Evolutionary conservation across 2,888 invertebrate species (phyloP), one percentile per base, ranked within the genome.

Genomic region (Capitulum mitella): DNA sequence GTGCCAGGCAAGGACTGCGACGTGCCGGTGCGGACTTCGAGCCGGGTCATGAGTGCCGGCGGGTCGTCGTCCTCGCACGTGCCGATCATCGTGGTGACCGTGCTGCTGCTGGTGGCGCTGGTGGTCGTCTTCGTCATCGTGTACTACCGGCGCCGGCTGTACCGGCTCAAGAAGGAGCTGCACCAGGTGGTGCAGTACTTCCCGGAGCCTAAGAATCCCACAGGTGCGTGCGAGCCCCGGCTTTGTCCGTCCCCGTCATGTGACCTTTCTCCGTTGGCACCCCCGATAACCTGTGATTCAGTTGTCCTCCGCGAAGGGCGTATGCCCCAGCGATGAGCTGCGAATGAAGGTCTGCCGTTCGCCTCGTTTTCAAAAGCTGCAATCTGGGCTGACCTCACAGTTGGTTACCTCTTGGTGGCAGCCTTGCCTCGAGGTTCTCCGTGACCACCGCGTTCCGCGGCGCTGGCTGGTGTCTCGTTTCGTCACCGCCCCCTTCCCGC

Each of bases 141-240:
- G 19, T 79, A 79, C 70, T 78, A 75, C 70, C 61, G 74, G 32
- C 51, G 70, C 12, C 64, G 79, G 22, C 64, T 79, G 34, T 61
- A 80, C 54, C 29, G 78, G 43, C 46, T 77, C 79, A 82, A 82
- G 37, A 80, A 79, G 32, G 78, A 80, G 77, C 32, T 74, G 77
- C 19, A 77, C 77, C 75, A 78, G 80, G 78, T 70, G 29, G 76
- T 76, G 29, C 76, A 76, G 76, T 76, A 76, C 46, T 76, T 76
- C 46, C 76, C 76, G 26, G 76, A 76, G 32, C n/a, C 1, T 3
- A 43, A 76, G 32, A 40, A 70, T 8, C 40, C 40, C 40, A 40
- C 70, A 22, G 70, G 70, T 70, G 70, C 10, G 70, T 19, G 34
- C n/a, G n/a, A n/a, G n/a, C n/a, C n/a, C n/a, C n/a, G n/a, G n/a